phyloP scores from a whole-genome alignment of 2,113 vertebrate species.

The Otus sunia region DNA sequence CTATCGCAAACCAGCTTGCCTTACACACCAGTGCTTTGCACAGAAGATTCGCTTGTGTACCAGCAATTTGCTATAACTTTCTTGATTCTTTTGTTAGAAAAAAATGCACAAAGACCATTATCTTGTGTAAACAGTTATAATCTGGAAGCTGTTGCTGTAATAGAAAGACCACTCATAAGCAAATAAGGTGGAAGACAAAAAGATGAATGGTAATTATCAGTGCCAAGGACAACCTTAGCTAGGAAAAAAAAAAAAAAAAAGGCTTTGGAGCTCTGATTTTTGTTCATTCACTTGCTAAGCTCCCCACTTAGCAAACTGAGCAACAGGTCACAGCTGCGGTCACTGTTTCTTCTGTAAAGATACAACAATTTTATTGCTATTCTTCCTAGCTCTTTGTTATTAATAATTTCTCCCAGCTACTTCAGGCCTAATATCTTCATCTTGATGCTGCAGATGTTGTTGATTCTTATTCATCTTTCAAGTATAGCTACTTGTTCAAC shows the following conservation, averaged over 20 bases:
- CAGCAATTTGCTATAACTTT: neutral
- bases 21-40: neutral
- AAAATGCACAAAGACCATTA: neutral
- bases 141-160: neutral
- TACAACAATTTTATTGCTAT: neutral
- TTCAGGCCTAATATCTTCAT: slow-evolving; percentile 23
- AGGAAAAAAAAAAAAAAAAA: neutral
- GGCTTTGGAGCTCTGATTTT: neutral
- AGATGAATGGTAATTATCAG: neutral
- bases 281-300: neutral
- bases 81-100: neutral
- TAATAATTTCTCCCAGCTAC: neutral
- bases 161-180: neutral
- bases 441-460: slow-evolving; percentile 27
- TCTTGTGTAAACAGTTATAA: neutral
- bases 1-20: neutral
- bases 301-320: neutral
- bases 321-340: neutral
- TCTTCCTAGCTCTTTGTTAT: neutral
- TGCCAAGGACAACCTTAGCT: neutral
- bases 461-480: slow-evolving; percentile 49
- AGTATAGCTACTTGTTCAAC: slow-evolving; percentile 11
- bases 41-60: neutral
- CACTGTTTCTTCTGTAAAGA: neutral
- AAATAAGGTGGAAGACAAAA: neutral